Percentiles rank a stretch among this genome's conserved stretches.
phyloP scores from a whole-genome alignment of 1,140 invertebrate species.

The Ceratina australensis region DNA sequence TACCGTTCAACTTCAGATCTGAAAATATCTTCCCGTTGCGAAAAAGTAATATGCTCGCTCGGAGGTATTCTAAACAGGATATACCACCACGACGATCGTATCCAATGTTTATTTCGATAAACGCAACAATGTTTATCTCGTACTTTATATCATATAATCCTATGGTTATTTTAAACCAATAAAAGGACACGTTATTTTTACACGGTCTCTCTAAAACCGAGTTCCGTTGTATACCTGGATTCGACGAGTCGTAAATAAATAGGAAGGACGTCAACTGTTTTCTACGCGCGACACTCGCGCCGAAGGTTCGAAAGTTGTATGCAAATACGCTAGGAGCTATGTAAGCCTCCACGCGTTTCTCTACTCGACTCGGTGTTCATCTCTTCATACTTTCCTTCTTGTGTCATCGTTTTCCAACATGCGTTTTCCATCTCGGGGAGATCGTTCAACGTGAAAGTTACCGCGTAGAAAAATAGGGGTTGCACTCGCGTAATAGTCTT shows the following conservation, averaged over 20 bases:
- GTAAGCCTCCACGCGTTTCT: constrained; percentile 31
- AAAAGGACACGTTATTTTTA: background rate
- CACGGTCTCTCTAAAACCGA: background rate
- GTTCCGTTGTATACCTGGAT: background rate
- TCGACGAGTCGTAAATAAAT: constrained; percentile 3
- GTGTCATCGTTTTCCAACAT: background rate
- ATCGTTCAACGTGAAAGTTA: constrained; percentile 47
- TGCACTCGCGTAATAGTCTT: background rate
- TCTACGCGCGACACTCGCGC: constrained; percentile 37
- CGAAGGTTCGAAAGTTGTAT: constrained; percentile 60
- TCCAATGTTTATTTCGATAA: no score
- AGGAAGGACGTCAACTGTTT: constrained; percentile 44
- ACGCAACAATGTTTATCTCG: no score
- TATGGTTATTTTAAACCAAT: no score
- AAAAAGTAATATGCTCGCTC: constrained; percentile 21
- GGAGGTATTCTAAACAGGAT: constrained; percentile 7
- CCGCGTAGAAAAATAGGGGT: constrained; percentile 15
- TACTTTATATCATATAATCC: no score
- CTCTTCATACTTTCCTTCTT: constrained; percentile 46
- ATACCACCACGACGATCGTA: no score
- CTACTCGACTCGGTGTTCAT: constrained; percentile 17
- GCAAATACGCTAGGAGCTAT: constrained; percentile 48
- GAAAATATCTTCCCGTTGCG: constrained; percentile 16
- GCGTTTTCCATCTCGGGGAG: constrained; percentile 15
- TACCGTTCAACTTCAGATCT: constrained; percentile 9